These are phyloP conservation scores for Drosophila imparisetae DNA, from an alignment of 2,888 invertebrate species.

Conservation along the genomic window DNA sequence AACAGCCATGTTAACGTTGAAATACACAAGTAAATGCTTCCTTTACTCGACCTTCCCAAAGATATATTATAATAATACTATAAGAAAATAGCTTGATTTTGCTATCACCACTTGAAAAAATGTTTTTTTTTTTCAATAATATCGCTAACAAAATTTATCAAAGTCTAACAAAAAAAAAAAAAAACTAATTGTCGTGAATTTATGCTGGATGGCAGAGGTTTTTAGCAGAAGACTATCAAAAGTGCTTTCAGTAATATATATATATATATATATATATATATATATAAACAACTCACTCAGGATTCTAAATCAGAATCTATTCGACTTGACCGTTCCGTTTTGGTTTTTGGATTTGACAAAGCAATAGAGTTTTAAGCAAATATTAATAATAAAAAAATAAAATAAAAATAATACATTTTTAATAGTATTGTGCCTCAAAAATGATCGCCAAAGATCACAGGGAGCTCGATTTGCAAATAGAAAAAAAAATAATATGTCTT, in stretches of 20 bases:
- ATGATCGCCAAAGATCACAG: constrained; percentile 12
- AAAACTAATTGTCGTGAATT: constrained; percentile 5
- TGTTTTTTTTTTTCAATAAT: background rate
- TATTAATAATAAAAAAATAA: background rate
- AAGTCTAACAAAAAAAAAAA: constrained; percentile 5
- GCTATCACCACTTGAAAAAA: constrained; percentile 2
- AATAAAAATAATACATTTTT: background rate
- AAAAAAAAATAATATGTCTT: background rate
- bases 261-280: background rate
- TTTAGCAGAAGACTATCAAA: constrained; percentile 20
- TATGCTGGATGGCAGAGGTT: constrained; percentile 17
- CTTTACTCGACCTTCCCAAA: constrained; percentile 20
- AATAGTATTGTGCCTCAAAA: constrained; percentile 19
- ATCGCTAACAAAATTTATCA: constrained; percentile 14
- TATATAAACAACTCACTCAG: constrained; percentile 6
- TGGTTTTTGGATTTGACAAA: constrained; percentile 2
- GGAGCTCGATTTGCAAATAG: constrained; percentile 8
- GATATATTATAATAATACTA: constrained; percentile 8
- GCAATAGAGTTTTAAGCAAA: constrained; percentile 10
- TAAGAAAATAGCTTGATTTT: constrained; percentile 10
- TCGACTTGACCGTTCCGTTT: constrained; percentile 13
- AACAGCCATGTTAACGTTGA: background rate
- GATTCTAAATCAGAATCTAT: constrained; percentile 18
- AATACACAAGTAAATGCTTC: constrained; percentile 17
- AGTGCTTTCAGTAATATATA: constrained; percentile 24